A percentile compares a stretch with the other conserved stretches of the same genome.
phyloP scores from a whole-genome alignment of 2,888 invertebrate species.

The Metalampra italica region DNA sequence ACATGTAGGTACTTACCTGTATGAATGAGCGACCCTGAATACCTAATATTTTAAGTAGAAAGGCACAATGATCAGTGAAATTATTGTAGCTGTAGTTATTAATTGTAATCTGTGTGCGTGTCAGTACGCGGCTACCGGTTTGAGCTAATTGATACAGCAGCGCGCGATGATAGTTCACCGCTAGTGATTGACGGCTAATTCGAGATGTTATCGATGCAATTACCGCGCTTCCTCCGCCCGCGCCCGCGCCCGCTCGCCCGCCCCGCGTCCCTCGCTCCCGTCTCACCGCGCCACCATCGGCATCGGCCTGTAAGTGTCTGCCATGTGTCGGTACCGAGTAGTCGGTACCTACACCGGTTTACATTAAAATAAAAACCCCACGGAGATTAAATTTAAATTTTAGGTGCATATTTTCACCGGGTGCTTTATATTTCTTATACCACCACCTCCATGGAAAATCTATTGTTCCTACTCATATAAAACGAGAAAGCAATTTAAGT shows the following conservation, averaged over 20 bases:
- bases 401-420: background rate
- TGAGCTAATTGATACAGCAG: constrained; percentile 70
- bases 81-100: constrained; percentile 64
- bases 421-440: no score
- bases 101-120: constrained; percentile 59
- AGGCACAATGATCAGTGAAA: constrained; percentile 49
- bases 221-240: constrained; percentile 33
- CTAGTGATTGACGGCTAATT: constrained; percentile 71
- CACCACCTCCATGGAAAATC: no score
- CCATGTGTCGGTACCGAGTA: no score
- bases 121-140: constrained; percentile 67
- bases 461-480: no score
- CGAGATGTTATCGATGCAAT: constrained; percentile 72
- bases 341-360: no score
- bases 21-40: no score
- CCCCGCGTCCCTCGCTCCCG: background rate
- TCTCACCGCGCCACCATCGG: background rate
- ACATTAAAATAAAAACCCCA: background rate
- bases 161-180: constrained; percentile 62
- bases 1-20: background rate
- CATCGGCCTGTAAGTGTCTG: background rate
- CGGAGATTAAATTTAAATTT: background rate
- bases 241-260: constrained; percentile 10
- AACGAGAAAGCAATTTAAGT: no score
- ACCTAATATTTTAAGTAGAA: background rate